Evolutionary conservation across 2,113 vertebrate species (phyloP).

Genomic region (Melanotaenia duboulayi): DNA sequence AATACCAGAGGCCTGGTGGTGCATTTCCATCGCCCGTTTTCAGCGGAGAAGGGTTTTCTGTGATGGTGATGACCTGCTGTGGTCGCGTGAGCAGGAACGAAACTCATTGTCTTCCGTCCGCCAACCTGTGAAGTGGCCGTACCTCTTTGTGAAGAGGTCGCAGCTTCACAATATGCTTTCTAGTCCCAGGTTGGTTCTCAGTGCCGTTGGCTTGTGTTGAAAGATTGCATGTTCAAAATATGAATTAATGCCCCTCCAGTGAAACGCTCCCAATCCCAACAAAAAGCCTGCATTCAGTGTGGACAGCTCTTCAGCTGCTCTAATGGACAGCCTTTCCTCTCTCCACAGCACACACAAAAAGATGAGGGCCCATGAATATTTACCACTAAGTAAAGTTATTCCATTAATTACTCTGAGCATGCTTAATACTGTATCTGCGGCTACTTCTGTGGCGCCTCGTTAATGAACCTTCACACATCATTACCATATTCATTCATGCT

Average conservation of each 20-base stretch:
- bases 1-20: conserved; percentile 42
- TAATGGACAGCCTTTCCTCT: conserved; percentile 84
- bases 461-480: conserved; percentile 82
- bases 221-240: conserved; percentile 76
- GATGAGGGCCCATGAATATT: conserved; percentile 84
- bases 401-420: conserved; percentile 83
- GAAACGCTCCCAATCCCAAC: conserved; percentile 80
- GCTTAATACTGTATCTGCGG: conserved; percentile 78
- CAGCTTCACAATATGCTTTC: conserved; percentile 66
- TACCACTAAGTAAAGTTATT: conserved; percentile 83
- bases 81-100: conserved; percentile 60
- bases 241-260: conserved; percentile 79
- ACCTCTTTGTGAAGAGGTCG: conserved; percentile 62
- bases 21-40: conserved; percentile 35
- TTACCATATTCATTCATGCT: conserved; percentile 85
- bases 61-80: conserved; percentile 60
- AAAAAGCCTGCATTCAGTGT: conserved; percentile 79
- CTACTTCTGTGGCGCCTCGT: conserved; percentile 76
- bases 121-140: conserved; percentile 72
- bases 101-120: conserved; percentile 65
- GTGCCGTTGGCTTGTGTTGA: conserved; percentile 73
- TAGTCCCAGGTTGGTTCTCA: conserved; percentile 71
- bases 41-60: conserved; percentile 52
- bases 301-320: conserved; percentile 81
- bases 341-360: conserved; percentile 72